phyloP scores from a whole-genome alignment of 2,888 invertebrate genomes.

The Trimorus sp. region DNA sequence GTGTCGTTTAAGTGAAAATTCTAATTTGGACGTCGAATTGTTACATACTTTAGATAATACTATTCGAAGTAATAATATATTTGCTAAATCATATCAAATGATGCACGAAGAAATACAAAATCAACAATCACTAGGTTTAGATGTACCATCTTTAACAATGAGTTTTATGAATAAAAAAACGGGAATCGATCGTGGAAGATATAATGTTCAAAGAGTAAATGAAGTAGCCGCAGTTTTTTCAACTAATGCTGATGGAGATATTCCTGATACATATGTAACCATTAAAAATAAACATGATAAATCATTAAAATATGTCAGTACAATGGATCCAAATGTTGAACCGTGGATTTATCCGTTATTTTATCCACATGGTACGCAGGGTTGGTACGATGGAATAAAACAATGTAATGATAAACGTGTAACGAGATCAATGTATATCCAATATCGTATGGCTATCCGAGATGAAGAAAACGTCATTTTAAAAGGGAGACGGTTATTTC shows the following conservation, averaged over 20 bases:
- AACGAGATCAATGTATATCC: not conserved
- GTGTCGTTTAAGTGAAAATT: constrained; percentile 27
- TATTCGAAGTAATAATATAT: constrained; percentile 8
- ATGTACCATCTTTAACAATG: constrained; percentile 37
- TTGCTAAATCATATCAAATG: constrained; percentile 44
- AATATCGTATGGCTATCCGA: constrained; percentile 28
- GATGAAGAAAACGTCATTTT: constrained; percentile 32
- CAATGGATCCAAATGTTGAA: constrained; percentile 19
- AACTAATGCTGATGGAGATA: constrained; percentile 64
- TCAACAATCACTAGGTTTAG: constrained; percentile 15
- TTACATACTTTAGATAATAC: constrained; percentile 47
- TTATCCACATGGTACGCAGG: constrained; percentile 28
- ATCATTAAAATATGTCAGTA: constrained; percentile 51
- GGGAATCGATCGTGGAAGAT: constrained; percentile 49
- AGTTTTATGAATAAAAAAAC: constrained; percentile 62
- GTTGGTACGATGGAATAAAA: constrained; percentile 26
- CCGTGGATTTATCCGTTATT: constrained; percentile 18
- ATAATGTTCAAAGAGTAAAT: constrained; percentile 36
- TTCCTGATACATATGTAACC: constrained; percentile 64
- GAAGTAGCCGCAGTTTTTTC: constrained; percentile 61
- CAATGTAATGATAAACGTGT: constrained; percentile 9
- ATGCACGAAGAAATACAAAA: constrained; percentile 58
- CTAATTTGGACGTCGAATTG: constrained; percentile 41
- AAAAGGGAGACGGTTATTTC: constrained; percentile 15
- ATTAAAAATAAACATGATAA: constrained; percentile 60